Conservation (phyloP, 2,113 vertebrate species). For the Anoplopoma fimbria region DNA sequence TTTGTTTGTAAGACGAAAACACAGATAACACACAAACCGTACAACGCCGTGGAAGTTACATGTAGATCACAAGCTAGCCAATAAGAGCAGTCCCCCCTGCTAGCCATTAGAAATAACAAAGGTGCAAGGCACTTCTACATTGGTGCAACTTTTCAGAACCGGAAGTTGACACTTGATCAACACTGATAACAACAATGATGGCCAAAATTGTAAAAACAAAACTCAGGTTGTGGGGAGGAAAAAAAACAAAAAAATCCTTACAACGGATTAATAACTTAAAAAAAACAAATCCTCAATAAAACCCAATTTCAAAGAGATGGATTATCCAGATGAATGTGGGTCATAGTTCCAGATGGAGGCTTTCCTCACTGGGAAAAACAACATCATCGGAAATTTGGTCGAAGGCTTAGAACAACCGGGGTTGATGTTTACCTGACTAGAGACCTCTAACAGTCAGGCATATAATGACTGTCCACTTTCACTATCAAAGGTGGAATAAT, state of each 20-base stretch:
- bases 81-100: too few relatives aligned
- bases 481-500: background rate
- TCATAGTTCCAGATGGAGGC: constrained; percentile 14
- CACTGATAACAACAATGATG: background rate
- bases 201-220: background rate
- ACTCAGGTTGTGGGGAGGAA: background rate
- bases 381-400: background rate
- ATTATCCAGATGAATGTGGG: constrained; percentile 4
- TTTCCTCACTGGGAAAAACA: constrained; percentile 13
- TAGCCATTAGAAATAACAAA: too few relatives aligned
- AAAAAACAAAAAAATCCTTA: background rate
- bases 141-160: too few relatives aligned
- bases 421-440: background rate
- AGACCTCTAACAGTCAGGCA: background rate
- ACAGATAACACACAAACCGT: too few relatives aligned
- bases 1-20: background rate
- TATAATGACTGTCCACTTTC: background rate
- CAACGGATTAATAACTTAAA: background rate
- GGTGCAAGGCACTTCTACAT: too few relatives aligned
- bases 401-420: background rate
- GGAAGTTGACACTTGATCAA: background rate
- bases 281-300: background rate
- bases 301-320: constrained; percentile 2
- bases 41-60: too few relatives aligned
- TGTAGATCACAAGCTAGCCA: too few relatives aligned